Conservation (phyloP, 2,888 invertebrate species). For the Orchestes rusci region DNA sequence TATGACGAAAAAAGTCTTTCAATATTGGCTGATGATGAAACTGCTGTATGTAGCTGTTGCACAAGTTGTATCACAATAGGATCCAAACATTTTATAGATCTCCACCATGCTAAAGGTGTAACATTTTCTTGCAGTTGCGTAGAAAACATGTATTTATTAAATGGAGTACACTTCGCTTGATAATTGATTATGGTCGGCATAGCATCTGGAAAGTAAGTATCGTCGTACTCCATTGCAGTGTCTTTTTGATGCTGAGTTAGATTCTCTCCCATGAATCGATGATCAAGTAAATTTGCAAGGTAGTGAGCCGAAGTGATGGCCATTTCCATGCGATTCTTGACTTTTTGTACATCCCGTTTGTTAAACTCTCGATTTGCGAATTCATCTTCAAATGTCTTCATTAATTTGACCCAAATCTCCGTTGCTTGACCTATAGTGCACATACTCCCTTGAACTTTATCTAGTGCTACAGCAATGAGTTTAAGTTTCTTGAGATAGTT, state of each 20-base stretch:
- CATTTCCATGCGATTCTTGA: conserved; percentile 19
- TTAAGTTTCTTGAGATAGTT: too few relatives aligned
- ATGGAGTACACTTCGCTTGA: conserved; percentile 2
- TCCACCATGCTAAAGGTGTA: conserved; percentile 11
- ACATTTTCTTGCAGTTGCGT: conserved; percentile 10
- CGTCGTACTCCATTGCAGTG: conserved; percentile 4
- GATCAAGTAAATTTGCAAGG: conserved; percentile 9
- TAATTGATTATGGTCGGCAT: conserved; percentile 9
- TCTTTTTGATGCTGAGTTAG: conserved; percentile 10
- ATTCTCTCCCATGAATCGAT: conserved; percentile 1
- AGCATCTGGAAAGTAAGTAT: conserved; percentile 7
- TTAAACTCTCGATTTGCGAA: too few relatives aligned
- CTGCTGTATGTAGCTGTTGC: conserved; percentile 10
- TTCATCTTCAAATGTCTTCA: too few relatives aligned
- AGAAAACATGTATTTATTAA: conserved; percentile 8
- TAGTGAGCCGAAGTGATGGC: conserved; percentile 6
- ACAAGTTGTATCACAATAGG: conserved; percentile 1
- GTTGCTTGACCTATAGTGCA: too few relatives aligned
- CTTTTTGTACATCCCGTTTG: conserved; percentile 3
- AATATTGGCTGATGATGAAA: conserved; percentile 9
- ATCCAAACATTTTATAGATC: conserved; percentile 8
- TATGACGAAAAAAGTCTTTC: conserved; percentile 13
- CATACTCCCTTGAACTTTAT: too few relatives aligned
- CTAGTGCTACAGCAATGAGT: too few relatives aligned
- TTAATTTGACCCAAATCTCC: too few relatives aligned